A percentile compares a stretch with the other conserved stretches of the same genome.
Conservation (phyloP, 2,113 vertebrate genomes). For the Chlamydotis undulata region DNA sequence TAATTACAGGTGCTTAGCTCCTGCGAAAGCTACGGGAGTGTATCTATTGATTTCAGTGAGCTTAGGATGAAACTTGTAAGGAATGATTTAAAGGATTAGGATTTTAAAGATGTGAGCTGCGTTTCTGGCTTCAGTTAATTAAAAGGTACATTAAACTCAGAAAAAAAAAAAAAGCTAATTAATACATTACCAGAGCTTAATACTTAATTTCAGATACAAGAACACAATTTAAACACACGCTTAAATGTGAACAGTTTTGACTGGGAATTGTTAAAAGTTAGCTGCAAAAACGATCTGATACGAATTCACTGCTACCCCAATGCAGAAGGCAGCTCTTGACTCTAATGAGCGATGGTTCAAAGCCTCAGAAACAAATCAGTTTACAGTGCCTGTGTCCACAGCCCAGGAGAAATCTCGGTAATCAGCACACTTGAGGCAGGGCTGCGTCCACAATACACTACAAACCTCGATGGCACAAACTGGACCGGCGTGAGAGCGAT, state of each 20-base stretch:
- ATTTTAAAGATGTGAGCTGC: background rate
- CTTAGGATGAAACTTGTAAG: background rate
- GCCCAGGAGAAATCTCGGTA: background rate
- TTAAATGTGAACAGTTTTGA: background rate
- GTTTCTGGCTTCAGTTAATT: constrained; percentile 6
- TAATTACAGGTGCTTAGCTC: background rate
- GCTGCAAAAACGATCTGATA: background rate
- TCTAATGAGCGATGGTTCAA: background rate
- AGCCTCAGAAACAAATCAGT: background rate
- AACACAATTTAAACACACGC: background rate
- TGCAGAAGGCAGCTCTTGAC: background rate
- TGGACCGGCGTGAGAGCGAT: accelerated
- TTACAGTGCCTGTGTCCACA: background rate
- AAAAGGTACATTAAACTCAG: background rate
- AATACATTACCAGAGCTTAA: background rate
- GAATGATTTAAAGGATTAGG: background rate
- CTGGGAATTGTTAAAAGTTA: background rate
- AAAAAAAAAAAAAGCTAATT: background rate
- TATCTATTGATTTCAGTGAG: background rate
- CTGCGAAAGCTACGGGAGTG: background rate
- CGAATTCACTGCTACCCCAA: background rate
- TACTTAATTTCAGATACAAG: background rate
- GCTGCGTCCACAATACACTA: background rate
- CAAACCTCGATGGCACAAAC: background rate
- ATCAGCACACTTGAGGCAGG: background rate